These are phyloP conservation scores for Euzophera pinguis DNA, from an alignment of 2,888 invertebrate species.

Conservation along the genomic window DNA sequence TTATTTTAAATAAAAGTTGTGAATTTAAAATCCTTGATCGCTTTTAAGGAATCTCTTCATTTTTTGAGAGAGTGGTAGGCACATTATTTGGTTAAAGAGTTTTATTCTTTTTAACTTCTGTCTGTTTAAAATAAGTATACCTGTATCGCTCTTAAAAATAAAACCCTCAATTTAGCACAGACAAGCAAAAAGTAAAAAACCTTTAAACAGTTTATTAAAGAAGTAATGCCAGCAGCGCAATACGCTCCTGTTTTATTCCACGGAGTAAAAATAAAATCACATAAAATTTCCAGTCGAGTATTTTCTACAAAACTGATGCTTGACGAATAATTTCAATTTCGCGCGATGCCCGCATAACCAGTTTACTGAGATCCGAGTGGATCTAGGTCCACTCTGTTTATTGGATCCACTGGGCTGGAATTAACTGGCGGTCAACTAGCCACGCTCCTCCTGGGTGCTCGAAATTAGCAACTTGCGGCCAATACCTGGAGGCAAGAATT, in stretches of 20 bases:
- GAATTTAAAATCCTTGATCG: too few relatives aligned
- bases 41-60: too few relatives aligned
- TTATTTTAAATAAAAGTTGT: too few relatives aligned
- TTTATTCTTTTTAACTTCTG: too few relatives aligned
- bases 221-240: too few relatives aligned
- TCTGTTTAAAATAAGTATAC: background rate
- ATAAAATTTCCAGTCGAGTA: background rate
- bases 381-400: background rate
- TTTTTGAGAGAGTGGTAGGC: too few relatives aligned
- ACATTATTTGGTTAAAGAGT: too few relatives aligned
- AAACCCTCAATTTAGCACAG: too few relatives aligned
- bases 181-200: too few relatives aligned
- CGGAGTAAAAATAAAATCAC: background rate
- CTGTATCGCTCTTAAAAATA: too few relatives aligned
- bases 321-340: background rate
- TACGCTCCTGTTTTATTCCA: too few relatives aligned
- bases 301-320: background rate
- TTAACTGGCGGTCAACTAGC: background rate
- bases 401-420: slow-evolving; percentile 4
- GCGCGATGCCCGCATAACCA: background rate
- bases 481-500: background rate
- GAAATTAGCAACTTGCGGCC: background rate
- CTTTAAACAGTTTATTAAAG: too few relatives aligned
- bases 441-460: background rate
- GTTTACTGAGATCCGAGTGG: background rate